These are phyloP conservation scores for Sciaenops ocellatus DNA, from an alignment of 2,797 vertebrate genomes.

Conservation along the genomic window DNA sequence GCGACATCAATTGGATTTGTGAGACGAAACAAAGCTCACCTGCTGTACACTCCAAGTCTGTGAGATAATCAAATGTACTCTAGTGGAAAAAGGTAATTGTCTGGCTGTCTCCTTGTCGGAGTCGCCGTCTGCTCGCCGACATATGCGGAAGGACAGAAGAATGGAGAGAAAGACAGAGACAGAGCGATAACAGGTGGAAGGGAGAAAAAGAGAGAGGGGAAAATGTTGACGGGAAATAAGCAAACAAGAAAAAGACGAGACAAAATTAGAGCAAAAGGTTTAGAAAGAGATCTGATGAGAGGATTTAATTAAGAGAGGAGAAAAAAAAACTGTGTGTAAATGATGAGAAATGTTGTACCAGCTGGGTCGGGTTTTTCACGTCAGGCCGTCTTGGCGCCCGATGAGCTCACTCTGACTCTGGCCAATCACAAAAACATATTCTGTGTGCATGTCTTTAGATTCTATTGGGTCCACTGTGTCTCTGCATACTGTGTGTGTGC, in stretches of 20 bases:
- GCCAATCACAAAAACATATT: neutral
- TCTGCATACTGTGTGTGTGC: neutral
- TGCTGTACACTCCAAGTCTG: conserved; percentile 10
- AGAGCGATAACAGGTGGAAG: neutral
- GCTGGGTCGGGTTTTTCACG: neutral
- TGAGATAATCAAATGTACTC: conserved; percentile 41
- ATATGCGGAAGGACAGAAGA: neutral
- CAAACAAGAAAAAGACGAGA: neutral
- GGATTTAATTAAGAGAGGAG: neutral
- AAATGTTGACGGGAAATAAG: neutral
- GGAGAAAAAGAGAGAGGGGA: too few relatives aligned
- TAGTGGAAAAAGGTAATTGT: conserved; percentile 28
- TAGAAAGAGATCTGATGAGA: neutral
- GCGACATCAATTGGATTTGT: neutral
- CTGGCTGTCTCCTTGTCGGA: neutral
- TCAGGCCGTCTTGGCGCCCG: neutral
- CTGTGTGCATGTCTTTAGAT: neutral
- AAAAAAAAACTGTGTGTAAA: neutral
- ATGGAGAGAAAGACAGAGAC: neutral
- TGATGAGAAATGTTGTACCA: neutral
- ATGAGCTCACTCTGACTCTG: neutral
- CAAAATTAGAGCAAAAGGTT: neutral
- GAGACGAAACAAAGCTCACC: conserved; percentile 10
- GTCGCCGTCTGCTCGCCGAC: neutral
- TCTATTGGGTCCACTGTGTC: neutral